Base-by-base conservation (phyloP, 2,113 vertebrate species). In the Erythrolamprus reginae region DNA sequence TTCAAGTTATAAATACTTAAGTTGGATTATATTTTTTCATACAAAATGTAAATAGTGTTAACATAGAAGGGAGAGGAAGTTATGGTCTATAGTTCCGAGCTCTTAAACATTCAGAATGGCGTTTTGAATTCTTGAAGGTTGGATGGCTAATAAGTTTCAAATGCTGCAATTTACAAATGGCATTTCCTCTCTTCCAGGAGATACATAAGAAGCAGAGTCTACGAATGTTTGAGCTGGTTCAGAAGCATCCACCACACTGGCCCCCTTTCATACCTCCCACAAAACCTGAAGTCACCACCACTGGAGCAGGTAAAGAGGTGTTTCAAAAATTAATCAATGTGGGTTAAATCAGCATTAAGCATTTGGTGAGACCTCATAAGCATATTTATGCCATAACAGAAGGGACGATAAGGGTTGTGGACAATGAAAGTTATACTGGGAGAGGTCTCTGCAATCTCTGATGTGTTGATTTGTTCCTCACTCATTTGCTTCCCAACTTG, bases 171-270 rank as follows among this genome's bases (percentile, higher is more conserved):
- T 87, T 89, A 48, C 47, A 92, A 90, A 86, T 6, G 0, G 82
- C 51, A 3, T 48, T 45, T 55, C 21, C 24, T 94, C 87, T 93
- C 89, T 94, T 89, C 88, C 93, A 98, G 98, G 98, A 98, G 95
- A 98, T 98, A 88, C 92, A 98, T 51, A 98, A 97, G 95, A 97
- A 97, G 0, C 97, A 97, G 91, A 98, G 97, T 83, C 95, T 98
- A 33, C 96, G 97, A 91, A 98, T 98, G 98, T 98, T 98, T 94
- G 98, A 98, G 96, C 95, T 98, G 95, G 97, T 98, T 82, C 97
- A 98, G 96, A 98, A 98, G 92, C 98, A 98, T 87, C 98, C 98
- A 0, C 93, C 98, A 0, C 98, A 98, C 91, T 98, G 98, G 98
- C 98, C 98, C 82, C 98, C 98, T 26, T 98, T 98, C 88, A 93